Evolutionary conservation across 1,140 invertebrate genomes (phyloP), one percentile per base, ranked within the genome.

Genomic region (Bombyx mandarina): DNA sequence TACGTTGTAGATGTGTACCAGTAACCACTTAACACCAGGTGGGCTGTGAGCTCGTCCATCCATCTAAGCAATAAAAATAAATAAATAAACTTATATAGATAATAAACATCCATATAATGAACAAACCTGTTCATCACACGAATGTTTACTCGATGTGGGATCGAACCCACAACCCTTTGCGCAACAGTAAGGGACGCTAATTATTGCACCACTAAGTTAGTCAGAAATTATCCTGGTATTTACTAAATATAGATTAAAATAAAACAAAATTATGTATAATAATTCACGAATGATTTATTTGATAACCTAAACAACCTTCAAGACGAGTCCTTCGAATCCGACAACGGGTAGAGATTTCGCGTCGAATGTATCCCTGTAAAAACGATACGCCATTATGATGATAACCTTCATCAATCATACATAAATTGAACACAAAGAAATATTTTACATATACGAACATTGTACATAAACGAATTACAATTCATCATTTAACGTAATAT

Each of bases 291-390:
- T 52, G 43, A 7, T 10, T 47, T 47, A 8, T 7, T 48, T 48
- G 10, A 43, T 12, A 45, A 2, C 53, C 62, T 54, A 68, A 8
- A 58, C 35, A 46, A 66, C 8, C 61, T 71, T 76, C 5, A 84
- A 55, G 18, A 84, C 79, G 8, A 84, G 42, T 10, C 72, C 73
- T 71, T 84, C 81, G 47, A 66, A 79, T n/a, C 72, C 73, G 22
- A 49, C 66, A 0, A 82, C 68, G 7, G 76, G 76, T n/a, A 84
- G 22, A 35, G 70, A 57, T 2, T 60, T 57, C 6, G 69, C 69
- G 9, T 68, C 51, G 54, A 73, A 75, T 6, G 57, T 56, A 35
- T 82, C 77, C 45, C 80, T 83, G 75, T 12, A 72, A 80, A 62
- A 12, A 62, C n/a, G 26, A 35, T 35, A 35, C 26, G 26, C 26